Evolutionary conservation across 1,140 invertebrate species (phyloP), one percentile per base, ranked within the genome.

Genomic region (Tribolium castaneum): DNA sequence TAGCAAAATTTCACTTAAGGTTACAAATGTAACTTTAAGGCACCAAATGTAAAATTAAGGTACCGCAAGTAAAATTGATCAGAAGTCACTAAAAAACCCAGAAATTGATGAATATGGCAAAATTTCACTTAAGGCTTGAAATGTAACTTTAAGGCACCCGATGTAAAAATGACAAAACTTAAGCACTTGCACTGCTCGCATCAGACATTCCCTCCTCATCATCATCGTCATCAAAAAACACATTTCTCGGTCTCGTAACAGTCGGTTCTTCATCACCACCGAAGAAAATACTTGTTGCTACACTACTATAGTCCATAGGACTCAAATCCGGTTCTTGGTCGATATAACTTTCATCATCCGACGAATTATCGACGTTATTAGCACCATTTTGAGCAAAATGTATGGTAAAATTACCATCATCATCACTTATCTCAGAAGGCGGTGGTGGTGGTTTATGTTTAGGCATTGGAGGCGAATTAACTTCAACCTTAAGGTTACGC

Each of bases 251-350:
- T 50, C 77, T 78, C 52, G 22, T 62, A 14, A 76, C 35, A 73
- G 35, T 22, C 50, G 76, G 79, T 30, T 80, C 78, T 51, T 80
- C 59, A 6, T 78, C 74, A 9, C 52, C 75, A 52, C 59, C 81
- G 74, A 86, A 86, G 70, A 86, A 86, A 52, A 86, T 83, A 74
- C 76, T 85, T 1, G 83, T 79, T 6, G 85, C 85, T 75, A 81
- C 74, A 74, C 79, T 84, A 76, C 83, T 85, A 74, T 80, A 78
- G 56, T 71, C 39, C 14, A 75, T 16, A 13, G 72, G 49, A 13
- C 49, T 70, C 6, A 30, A 30, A 12, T 66, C 59, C 12, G 34
- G 49, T 16, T 59, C 70, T 9, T 79, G 51, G 7, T 70, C 35
- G 25, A 71, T 10, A n/a, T 35, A 45, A 34, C 50, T 52, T 13